These are phyloP conservation scores for Parazoanthus darwini DNA, from an alignment of 92 coral and sea anemone species.

Conservation along the genomic window DNA sequence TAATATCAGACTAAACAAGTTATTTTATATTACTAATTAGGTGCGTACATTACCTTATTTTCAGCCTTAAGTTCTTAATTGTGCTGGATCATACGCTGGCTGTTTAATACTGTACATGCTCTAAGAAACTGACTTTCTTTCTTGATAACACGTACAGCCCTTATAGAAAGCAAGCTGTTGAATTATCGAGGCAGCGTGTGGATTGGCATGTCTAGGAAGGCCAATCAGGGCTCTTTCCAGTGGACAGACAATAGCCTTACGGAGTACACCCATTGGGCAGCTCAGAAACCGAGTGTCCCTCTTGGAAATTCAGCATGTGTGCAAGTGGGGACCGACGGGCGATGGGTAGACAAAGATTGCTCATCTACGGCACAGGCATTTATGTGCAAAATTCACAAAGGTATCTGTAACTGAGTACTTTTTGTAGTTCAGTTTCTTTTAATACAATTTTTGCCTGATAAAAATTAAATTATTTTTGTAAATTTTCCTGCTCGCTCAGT, in stretches of 20 bases:
- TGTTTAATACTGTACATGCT: too few relatives aligned
- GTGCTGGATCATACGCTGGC: too few relatives aligned
- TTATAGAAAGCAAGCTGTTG: slow-evolving; percentile 60
- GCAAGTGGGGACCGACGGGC: slow-evolving; percentile 61
- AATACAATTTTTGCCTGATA: too few relatives aligned
- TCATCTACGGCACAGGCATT: slow-evolving; percentile 57
- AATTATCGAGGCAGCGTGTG: slow-evolving; percentile 75
- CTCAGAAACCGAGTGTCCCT: slow-evolving; percentile 70
- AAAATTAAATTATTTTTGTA: too few relatives aligned
- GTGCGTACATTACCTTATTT: too few relatives aligned
- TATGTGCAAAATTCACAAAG: slow-evolving; percentile 81
- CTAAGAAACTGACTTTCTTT: not conserved
- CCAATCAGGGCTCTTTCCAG: slow-evolving; percentile 53
- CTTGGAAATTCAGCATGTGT: slow-evolving; percentile 63
- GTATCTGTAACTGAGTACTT: slow-evolving; percentile 37
- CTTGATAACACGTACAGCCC: slow-evolving; percentile 57
- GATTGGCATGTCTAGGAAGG: slow-evolving; percentile 72
- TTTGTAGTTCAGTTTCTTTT: too few relatives aligned
- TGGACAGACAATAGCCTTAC: slow-evolving; percentile 80
- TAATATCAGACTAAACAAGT: too few relatives aligned
- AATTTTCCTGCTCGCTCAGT: too few relatives aligned
- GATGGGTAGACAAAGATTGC: slow-evolving; percentile 82
- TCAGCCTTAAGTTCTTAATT: too few relatives aligned
- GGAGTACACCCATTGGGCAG: slow-evolving; percentile 76
- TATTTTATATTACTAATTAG: too few relatives aligned